These are phyloP conservation scores for Ptychadena robeensis DNA, from an alignment of 2,797 vertebrate genomes.

Conservation along the genomic window DNA sequence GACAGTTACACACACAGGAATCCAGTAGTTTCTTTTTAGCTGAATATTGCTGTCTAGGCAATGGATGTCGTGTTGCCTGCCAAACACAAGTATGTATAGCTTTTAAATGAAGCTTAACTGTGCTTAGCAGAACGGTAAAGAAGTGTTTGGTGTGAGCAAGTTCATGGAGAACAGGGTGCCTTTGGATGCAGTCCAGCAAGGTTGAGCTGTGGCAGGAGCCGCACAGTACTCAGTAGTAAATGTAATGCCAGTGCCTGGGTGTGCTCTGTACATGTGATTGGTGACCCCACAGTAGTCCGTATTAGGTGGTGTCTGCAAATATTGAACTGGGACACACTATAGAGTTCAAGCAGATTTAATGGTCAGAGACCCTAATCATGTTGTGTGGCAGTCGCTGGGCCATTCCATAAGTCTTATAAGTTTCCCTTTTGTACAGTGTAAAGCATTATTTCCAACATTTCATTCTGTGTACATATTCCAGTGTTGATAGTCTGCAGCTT, in stretches of 20 bases:
- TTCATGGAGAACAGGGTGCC: background rate
- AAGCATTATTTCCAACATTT: too few relatives aligned
- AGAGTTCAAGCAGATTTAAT: background rate
- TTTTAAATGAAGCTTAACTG: slow-evolving; percentile 23
- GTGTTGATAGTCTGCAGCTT: too few relatives aligned
- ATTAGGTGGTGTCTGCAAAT: background rate
- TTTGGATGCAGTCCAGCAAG: too few relatives aligned
- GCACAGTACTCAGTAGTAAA: background rate
- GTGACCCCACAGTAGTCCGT: background rate
- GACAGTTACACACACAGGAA: background rate
- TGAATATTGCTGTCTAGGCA: background rate
- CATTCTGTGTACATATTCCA: too few relatives aligned
- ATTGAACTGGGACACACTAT: background rate
- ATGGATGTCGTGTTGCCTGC: background rate
- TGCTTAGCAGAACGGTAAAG: background rate
- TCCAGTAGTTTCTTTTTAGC: background rate
- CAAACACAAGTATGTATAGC: background rate
- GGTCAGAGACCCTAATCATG: background rate
- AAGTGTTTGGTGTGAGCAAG: background rate
- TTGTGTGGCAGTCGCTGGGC: background rate
- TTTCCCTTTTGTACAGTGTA: too few relatives aligned
- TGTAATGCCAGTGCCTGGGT: background rate
- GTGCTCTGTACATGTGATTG: background rate
- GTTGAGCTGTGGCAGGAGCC: background rate
- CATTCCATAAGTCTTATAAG: background rate